Base-by-base conservation (phyloP, 2,113 vertebrate species). In the Scytalopus superciliaris region DNA sequence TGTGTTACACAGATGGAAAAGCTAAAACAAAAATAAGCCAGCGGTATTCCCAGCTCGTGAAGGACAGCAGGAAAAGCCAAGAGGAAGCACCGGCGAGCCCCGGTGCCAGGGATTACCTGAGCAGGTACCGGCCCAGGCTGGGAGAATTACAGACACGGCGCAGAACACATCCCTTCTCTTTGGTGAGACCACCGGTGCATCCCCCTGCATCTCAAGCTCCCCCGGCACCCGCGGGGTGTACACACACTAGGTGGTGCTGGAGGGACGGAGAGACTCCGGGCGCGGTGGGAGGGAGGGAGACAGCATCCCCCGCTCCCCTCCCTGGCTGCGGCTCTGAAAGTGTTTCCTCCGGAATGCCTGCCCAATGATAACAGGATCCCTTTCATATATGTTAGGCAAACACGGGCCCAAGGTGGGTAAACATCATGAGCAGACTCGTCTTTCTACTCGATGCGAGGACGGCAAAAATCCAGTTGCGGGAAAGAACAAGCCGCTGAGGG, bases 331-430 rank as follows among this genome's bases (percentile, higher is more conserved):
- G 81, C 88, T 92, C 75, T 12, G 45, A 8, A 74, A 88, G 50
- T 18, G 69, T 60, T 92, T 91, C 87, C 93, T 97, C 85, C 74
- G 77, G 92, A 98, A 96, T 87, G 87, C 74, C 89, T 84, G 85
- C 76, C 84, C 89, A 86, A 83, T 56, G 90, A 97, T 89, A 97
- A 96, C 95, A 94, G 91, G 84, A 89, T 85, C 96, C 66, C 59
- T 94, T 95, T 95, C 90, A 91, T 89, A 93, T 66, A 77, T 75
- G 33, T 52, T 63, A 84, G 89, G 85, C 93, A 97, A 94, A 95
- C 87, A 84, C 12, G n/a, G 42, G 77, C 57, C 63, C 63, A 80
- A 94, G 69, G 94, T 96, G 95, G 70, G 95, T 88, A 97, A 98
- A 97, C 95, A 96, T 15, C 89, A 49, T 13, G 72, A 90, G 89